Base-by-base conservation (phyloP, 2,113 vertebrate species). In the Orthonyx spaldingii region DNA sequence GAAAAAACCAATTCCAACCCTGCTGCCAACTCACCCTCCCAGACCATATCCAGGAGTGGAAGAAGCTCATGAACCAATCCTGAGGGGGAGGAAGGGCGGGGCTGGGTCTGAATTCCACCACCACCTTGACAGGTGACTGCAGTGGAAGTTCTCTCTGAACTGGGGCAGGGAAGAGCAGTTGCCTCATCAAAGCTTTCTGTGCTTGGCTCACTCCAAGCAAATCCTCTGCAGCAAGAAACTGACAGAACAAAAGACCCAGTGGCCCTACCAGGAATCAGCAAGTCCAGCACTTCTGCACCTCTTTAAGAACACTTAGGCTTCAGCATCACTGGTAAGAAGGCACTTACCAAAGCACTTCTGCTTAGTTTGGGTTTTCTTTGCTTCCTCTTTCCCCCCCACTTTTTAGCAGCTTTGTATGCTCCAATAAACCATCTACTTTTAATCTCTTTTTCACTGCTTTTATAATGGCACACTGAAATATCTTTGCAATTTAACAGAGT, bases 381-480 rank as follows among this genome's bases (percentile, higher is more conserved):
- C 30, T 68, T 78, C 35, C 16, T 47, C 69, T 66, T 19, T 0
- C 11, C 2, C 13, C 10, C 4, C 1, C 5, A 1, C 4, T 35
- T 65, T 71, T 75, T 55, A 70, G 64, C 44, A 52, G 42, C 74
- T 84, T 95, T 75, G n/a, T 70, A 87, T 84, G 56, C 37, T 57
- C 35, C 72, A 78, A 60, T 87, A 89, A 94, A 91, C 13, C 41
- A 82, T 44, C 52, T 33, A 78, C n/a, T 84, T 94, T 39, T 94
- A 87, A 91, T 96, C 91, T 91, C 39, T 94, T 84, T 87, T 87
- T 83, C 13, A 6, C 41, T 61, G 41, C 63, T 79, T 95, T 91
- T 84, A 52, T 71, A 93, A 93, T 47, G 33, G 70, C 41, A 59
- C 47, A 64, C 53, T 75, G 87, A 84, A 95, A 94, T 84, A 91